Conservation (phyloP, 2,797 vertebrate species). For the Peromyscus eremicus region DNA sequence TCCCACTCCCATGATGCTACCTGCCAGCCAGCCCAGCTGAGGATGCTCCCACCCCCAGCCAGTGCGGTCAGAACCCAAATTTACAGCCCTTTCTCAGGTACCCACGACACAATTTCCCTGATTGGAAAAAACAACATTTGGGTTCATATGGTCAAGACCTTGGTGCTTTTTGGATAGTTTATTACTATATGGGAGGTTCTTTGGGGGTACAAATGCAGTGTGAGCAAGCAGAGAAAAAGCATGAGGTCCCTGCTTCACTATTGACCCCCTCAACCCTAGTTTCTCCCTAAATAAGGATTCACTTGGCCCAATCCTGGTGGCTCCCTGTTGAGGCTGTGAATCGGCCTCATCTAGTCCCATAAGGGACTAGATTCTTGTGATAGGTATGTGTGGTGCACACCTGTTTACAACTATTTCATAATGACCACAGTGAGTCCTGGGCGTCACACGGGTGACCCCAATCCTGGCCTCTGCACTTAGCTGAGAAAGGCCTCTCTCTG, state of each 20-base stretch:
- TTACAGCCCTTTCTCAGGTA: neutral
- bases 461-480: constrained; percentile 74
- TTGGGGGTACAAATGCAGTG: neutral
- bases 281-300: neutral
- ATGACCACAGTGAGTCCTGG: neutral
- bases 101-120: neutral
- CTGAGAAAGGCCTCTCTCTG: constrained; percentile 66
- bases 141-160: neutral
- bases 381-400: rapidly evolving
- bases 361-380: neutral
- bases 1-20: neutral
- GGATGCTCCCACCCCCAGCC: rapidly evolving
- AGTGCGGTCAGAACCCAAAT: neutral
- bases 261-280: neutral
- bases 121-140: neutral
- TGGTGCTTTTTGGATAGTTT: neutral
- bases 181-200: neutral
- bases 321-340: neutral
- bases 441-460: neutral
- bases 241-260: neutral
- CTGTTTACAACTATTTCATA: neutral
- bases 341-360: neutral
- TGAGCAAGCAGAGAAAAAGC: neutral
- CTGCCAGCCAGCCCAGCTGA: neutral
- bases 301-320: neutral